Evolutionary conservation across 2,797 vertebrate genomes (phyloP), one percentile per base, ranked within the genome.

Genomic region (Anolis apletophallus): DNA sequence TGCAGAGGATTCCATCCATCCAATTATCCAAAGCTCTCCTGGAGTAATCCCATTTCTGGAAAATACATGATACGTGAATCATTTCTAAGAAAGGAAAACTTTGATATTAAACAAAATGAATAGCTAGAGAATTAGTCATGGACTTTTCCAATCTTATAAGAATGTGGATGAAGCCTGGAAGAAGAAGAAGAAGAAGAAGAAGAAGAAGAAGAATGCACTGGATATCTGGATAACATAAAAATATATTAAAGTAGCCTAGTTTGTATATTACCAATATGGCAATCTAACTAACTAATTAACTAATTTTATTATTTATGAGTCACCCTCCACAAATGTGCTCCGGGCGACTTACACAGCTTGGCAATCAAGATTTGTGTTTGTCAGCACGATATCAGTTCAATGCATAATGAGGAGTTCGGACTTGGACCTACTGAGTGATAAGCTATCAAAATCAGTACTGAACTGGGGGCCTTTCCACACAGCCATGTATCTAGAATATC

Each of bases 171-270:
- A 29, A 29, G 32, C 74, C 74, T 83, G 16, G 55, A 36, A 75
- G 14, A 50, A 55, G 59, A 68, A 34, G n/a, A n/a, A n/a, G n/a
- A n/a, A n/a, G n/a, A n/a, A n/a, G n/a, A n/a, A n/a, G n/a, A n/a
- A n/a, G n/a, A n/a, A n/a, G n/a, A 46, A 55, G 59, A 50, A 55
- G 59, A 68, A 34, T 61, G 26, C 3, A 32, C 1, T 61, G 14
- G 5, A 76, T 76, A n/a, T 87, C 72, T 77, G 36, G 80, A 69
- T 81, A 76, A 81, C 34, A 77, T 82, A 19, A 77, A 87, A 68
- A 8, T 50, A 69, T 76, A 55, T 29, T 12, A 57, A 78, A 75
- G 26, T 16, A 77, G 9, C 0, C 59, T 34, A n/a, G 2, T 80
- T 67, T 81, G 21, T 32, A 16, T 81, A 46, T 52, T 16, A 6